phyloP scores from a whole-genome alignment of 2,113 vertebrate genomes.

The Corapipo altera region DNA sequence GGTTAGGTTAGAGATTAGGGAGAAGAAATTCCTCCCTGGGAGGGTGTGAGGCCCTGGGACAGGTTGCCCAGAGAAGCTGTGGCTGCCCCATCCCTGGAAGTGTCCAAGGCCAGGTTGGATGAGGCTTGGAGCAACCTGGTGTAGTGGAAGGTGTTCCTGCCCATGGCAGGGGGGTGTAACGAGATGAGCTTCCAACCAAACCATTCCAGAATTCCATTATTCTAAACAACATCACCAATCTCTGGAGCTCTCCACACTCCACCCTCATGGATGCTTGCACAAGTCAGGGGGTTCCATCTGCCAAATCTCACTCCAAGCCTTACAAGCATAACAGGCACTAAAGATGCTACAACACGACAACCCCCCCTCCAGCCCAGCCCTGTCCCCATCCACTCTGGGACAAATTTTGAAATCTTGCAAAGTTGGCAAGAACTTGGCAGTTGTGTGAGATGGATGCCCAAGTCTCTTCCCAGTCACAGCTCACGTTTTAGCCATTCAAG shows the following conservation, averaged over 20 bases:
- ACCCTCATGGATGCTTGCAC: neutral
- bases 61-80: neutral
- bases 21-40: neutral
- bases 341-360: neutral
- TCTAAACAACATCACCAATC: neutral
- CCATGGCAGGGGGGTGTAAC: neutral
- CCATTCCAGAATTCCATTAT: neutral
- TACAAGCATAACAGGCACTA: neutral
- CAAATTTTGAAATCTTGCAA: neutral
- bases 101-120: neutral
- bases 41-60: neutral
- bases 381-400: neutral
- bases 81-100: neutral
- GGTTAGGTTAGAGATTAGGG: neutral
- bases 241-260: neutral
- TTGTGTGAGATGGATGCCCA: neutral
- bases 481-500: neutral
- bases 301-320: neutral
- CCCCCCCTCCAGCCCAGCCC: neutral
- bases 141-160: neutral
- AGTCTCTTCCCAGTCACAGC: neutral
- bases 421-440: neutral
- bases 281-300: neutral
- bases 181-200: neutral
- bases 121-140: rapidly evolving